Evolutionary conservation across 1,140 invertebrate genomes (phyloP).

Genomic region (Drosophila guanche): DNA sequence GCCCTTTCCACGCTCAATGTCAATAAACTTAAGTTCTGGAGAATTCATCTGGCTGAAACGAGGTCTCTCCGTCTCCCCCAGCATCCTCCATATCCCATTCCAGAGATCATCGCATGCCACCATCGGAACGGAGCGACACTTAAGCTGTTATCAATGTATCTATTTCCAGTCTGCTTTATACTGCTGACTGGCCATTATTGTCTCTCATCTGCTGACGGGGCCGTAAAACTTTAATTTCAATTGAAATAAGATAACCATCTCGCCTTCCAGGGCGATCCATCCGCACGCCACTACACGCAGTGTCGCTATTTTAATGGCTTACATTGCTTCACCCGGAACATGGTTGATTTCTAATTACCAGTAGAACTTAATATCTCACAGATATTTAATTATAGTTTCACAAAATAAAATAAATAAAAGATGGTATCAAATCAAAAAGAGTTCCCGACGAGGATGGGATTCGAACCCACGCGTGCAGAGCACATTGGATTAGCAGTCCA

Average conservation of each 20-base stretch:
- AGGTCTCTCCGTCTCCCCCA: not conserved
- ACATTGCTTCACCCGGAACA: not conserved
- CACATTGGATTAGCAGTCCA: conserved; percentile 91
- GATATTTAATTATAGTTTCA: not conserved
- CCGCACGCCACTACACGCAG: not conserved
- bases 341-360: conserved; percentile 17
- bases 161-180: conserved; percentile 74
- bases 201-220: conserved; percentile 10
- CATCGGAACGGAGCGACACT: conserved; percentile 38
- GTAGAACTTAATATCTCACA: conserved; percentile 22
- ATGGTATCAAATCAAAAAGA: not conserved
- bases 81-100: conserved; percentile 35
- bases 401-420: conserved; percentile 3
- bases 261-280: conserved; percentile 31
- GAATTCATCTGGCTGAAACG: conserved; percentile 38
- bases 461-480: conserved; percentile 93
- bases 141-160: conserved; percentile 75
- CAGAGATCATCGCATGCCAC: conserved; percentile 32
- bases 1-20: conserved; percentile 49
- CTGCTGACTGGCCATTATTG: conserved; percentile 41
- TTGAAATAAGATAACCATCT: conserved; percentile 66
- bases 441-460: conserved; percentile 92
- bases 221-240: conserved; percentile 65
- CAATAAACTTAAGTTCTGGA: conserved; percentile 69
- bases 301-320: conserved; percentile 9